Base-by-base conservation (phyloP, 2,113 vertebrate species). In the Parus major region DNA sequence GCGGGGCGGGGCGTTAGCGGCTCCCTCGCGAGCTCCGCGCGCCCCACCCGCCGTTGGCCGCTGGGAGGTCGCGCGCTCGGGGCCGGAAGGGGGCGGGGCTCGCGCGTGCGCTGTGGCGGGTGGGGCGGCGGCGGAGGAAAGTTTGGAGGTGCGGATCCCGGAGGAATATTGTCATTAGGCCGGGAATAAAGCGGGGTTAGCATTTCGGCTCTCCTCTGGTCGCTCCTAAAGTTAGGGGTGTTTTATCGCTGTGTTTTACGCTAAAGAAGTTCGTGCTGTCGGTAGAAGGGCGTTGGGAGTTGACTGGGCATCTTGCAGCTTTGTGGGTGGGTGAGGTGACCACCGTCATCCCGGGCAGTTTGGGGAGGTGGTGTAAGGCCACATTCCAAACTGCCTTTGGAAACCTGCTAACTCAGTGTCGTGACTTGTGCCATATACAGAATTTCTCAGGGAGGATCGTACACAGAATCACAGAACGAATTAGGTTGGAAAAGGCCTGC, bases 121-220 rank as follows among this genome's bases (percentile, higher is more conserved):
- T 1, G 1, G 7, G 25, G 8, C 10, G 15, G 23, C 1, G 18
- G 27, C 1, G 11, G 6, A 4, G 57, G 28, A 2, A 5, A 24
- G 61, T 7, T 14, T 0, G 31, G 61, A 3, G 14, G 2, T 2
- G 15, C 6, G 2, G n/a, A 0, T 33, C 5, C 8, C 1, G 23
- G 3, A 4, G 24, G 19, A 9, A 3, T 8, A 0, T 0, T 11
- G 41, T 25, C n/a, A 0, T 10, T 24, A 1, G 24, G n/a, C n/a
- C 18, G 14, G 36, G 36, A 55, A 15, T n/a, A 14, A 41, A 2
- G 8, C 5, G n/a, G 2, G 7, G 1, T 5, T 25, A 8, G 41
- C 17, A 0, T 15, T 22, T 24, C 1, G 12, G 7, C 28, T 49
- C 23, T 20, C 47, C 25, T 36, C 20, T 6, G 20, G 3, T 18